Conservation (phyloP, 2,888 invertebrate genomes). For the Caenorhabditis doughertyi region DNA sequence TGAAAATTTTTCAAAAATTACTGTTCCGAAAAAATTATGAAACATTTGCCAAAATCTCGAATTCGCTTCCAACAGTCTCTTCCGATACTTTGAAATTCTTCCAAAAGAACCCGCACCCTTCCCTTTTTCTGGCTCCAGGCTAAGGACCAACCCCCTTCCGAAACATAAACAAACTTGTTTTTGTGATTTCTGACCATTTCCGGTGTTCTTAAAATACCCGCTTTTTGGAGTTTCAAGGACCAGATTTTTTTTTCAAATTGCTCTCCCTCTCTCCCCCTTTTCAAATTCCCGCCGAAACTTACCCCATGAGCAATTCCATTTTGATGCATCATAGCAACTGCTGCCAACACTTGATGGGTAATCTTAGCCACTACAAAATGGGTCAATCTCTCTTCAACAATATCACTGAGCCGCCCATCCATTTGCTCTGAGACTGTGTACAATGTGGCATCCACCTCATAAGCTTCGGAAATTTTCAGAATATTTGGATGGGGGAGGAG, state of each 20-base stretch:
- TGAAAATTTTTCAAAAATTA: too few relatives aligned
- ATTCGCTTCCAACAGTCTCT: too few relatives aligned
- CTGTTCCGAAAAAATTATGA: too few relatives aligned
- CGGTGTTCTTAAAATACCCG: background rate
- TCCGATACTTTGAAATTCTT: background rate
- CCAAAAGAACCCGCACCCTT: too few relatives aligned
- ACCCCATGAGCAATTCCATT: conserved; percentile 64
- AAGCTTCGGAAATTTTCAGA: conserved; percentile 54
- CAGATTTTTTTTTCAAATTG: too few relatives aligned
- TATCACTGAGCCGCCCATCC: conserved; percentile 62
- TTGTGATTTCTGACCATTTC: conserved; percentile 14
- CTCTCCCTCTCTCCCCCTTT: background rate
- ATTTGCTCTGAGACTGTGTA: conserved; percentile 63
- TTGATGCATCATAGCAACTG: conserved; percentile 64
- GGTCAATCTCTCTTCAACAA: conserved; percentile 58
- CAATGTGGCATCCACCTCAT: conserved; percentile 55
- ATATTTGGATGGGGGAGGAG: conserved; percentile 65
- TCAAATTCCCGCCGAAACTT: background rate
- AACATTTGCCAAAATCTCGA: too few relatives aligned
- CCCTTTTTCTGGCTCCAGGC: too few relatives aligned
- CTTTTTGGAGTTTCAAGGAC: background rate
- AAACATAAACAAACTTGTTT: conserved; percentile 2
- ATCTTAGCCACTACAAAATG: conserved; percentile 66
- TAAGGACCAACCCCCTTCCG: background rate
- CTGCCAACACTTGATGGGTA: conserved; percentile 58